phyloP scores from a whole-genome alignment of 2,888 invertebrate genomes.

The Scaptomyza parva region DNA sequence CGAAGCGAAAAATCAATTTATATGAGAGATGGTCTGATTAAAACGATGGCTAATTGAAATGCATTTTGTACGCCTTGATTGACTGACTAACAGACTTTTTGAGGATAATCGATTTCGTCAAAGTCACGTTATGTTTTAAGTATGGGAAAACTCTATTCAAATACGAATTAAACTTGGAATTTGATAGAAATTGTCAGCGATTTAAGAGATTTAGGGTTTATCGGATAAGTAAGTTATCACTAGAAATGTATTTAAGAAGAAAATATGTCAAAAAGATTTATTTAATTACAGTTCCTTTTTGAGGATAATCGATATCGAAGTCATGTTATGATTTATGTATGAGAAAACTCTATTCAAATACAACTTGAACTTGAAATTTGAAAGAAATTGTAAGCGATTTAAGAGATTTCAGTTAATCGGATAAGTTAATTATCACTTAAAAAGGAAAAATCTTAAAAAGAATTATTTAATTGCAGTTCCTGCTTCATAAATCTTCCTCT shows the following conservation, averaged over 20 bases:
- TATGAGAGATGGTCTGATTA: conserved; percentile 60
- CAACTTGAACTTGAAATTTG: not conserved
- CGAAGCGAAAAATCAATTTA: conserved; percentile 63
- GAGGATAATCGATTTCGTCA: conserved; percentile 25
- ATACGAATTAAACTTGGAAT: not conserved
- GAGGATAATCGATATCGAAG: conserved; percentile 28
- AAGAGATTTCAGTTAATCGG: too few species aligned
- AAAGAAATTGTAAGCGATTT: not conserved
- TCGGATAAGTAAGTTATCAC: too few species aligned
- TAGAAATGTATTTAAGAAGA: too few species aligned
- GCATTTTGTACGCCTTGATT: conserved; percentile 54
- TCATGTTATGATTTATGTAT: conserved; percentile 56
- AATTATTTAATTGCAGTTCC: conserved; percentile 9
- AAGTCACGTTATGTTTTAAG: conserved; percentile 53
- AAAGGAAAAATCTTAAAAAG: too few species aligned
- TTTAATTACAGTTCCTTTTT: conserved; percentile 3
- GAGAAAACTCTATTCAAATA: too few species aligned
- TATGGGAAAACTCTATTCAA: too few species aligned
- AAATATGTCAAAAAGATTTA: too few species aligned
- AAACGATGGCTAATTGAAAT: conserved; percentile 72
- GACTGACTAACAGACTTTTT: conserved; percentile 22
- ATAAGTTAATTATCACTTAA: too few species aligned
- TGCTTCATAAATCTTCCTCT: conserved; percentile 27
- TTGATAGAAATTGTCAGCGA: not conserved
- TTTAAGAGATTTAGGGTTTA: too few species aligned